Conservation (phyloP, 1,140 invertebrate species). For the Scaptomyza pallida region DNA sequence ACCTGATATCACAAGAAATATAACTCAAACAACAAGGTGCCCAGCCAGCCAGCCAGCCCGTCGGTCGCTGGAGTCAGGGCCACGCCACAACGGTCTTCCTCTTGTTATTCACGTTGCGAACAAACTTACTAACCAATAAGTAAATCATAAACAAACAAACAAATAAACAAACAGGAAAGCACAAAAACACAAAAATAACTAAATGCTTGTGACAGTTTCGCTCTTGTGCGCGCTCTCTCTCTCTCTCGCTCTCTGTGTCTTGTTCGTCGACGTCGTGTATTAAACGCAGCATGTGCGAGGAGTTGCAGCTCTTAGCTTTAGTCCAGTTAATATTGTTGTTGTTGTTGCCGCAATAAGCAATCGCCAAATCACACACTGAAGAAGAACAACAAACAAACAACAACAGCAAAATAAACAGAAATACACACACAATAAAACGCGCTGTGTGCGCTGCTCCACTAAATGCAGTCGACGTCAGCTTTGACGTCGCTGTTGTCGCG, state of each 20-base stretch:
- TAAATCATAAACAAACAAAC: slow-evolving; percentile 16
- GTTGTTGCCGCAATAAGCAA: slow-evolving; percentile 19
- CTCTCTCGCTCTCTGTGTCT: neutral
- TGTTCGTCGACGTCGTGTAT: neutral
- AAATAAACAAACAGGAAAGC: neutral
- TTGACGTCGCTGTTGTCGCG: slow-evolving; percentile 33
- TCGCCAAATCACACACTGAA: slow-evolving; percentile 19
- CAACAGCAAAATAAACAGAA: slow-evolving; percentile 17
- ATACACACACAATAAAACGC: slow-evolving; percentile 13
- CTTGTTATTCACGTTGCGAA: neutral
- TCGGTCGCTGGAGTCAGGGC: slow-evolving; percentile 21
- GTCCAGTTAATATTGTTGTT: slow-evolving; percentile 22
- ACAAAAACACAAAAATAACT: neutral
- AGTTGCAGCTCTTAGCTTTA: slow-evolving; percentile 13
- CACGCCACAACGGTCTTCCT: slow-evolving; percentile 4
- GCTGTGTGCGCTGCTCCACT: slow-evolving; percentile 38
- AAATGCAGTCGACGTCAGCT: slow-evolving; percentile 49
- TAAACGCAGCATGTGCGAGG: slow-evolving; percentile 22
- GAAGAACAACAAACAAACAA: slow-evolving; percentile 13
- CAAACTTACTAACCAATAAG: slow-evolving; percentile 47
- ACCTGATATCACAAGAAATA: slow-evolving; percentile 50
- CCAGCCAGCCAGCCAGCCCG: slow-evolving; percentile 22
- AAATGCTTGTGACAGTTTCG: slow-evolving; percentile 3
- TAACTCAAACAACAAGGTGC: slow-evolving; percentile 70
- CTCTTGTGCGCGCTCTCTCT: slow-evolving; percentile 6